Evolutionary conservation across 1,140 invertebrate genomes (phyloP), one percentile per base, ranked within the genome.

Genomic region (Plutomurus gul): DNA sequence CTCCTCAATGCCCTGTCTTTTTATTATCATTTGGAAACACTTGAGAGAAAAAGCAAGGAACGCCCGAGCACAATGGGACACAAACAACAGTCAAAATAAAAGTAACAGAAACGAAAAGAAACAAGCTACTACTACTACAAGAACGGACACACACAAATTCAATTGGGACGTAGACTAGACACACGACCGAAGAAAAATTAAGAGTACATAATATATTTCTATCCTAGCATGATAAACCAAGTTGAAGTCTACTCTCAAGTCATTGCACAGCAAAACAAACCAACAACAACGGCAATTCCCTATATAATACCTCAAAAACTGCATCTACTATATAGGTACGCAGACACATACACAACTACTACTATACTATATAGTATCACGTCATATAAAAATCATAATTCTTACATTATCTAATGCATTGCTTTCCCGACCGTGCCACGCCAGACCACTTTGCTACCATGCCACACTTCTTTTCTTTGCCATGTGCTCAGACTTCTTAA

Each of bases 401-500:
- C 56, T 65, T 65, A 65, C 36, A 65, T 65, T 33, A 65, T 65
- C 56, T 65, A 65, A 65, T 65, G 27, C 56, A 65, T 65, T 65
- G 56, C 56, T 27, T 65, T 30, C 16, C 56, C 56, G 30, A 65
- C 56, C 30, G 56, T 65, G 56, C 56, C 56, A 65, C 27, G n/a
- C n/a, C n/a, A n/a, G n/a, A n/a, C 36, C 25, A 51, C 47, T 51
- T 65, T 33, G 30, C 36, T 65, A 33, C 30, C 56, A 30, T n/a
- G 56, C 56, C 51, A 43, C 2, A 43, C 7, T 56, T 16, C 51
- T 56, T 25, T 13, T 56, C 36, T 60, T 5, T 30, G 56, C 56
- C 56, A 65, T 65, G 56, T 65, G 56, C 56, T 65, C 56, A n/a
- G 56, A 65, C 56, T 65, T 65, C 56, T 65, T 65, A 65, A 65